These are phyloP conservation scores for Pristionchus exspectatus DNA, from an alignment of 2,888 invertebrate genomes.

Conservation along the genomic window DNA sequence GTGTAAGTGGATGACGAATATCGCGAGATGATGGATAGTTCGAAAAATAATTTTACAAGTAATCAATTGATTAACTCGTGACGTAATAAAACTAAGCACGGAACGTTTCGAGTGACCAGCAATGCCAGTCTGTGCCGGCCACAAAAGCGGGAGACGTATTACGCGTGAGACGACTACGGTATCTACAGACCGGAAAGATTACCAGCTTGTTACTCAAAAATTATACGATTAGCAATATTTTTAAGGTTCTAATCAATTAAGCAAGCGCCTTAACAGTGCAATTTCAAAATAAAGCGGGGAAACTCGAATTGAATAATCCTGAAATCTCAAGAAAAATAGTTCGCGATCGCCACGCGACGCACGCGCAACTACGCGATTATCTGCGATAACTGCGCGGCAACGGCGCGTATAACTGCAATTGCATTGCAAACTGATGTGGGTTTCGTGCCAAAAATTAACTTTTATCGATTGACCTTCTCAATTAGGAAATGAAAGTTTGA, in stretches of 20 bases:
- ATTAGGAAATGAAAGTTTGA: background rate
- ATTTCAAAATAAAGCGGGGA: background rate
- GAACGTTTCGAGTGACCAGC: conserved; percentile 42
- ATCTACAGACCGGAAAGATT: background rate
- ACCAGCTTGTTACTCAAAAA: background rate
- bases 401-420: background rate
- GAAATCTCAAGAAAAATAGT: background rate
- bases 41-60: background rate
- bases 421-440: background rate
- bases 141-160: background rate
- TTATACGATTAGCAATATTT: background rate
- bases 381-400: background rate
- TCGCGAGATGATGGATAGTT: background rate
- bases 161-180: background rate
- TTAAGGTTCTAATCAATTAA: background rate
- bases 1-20: background rate
- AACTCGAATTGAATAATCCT: background rate
- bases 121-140: conserved; percentile 51
- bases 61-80: conserved; percentile 31
- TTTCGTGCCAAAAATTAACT: background rate
- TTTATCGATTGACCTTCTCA: conserved; percentile 8
- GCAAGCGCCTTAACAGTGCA: background rate
- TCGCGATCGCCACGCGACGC: background rate
- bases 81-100: conserved; percentile 12
- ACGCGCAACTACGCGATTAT: background rate